Evolutionary conservation across 2,797 vertebrate species (phyloP), one percentile per base, ranked within the genome.

Genomic region (Sebastes cheni): DNA sequence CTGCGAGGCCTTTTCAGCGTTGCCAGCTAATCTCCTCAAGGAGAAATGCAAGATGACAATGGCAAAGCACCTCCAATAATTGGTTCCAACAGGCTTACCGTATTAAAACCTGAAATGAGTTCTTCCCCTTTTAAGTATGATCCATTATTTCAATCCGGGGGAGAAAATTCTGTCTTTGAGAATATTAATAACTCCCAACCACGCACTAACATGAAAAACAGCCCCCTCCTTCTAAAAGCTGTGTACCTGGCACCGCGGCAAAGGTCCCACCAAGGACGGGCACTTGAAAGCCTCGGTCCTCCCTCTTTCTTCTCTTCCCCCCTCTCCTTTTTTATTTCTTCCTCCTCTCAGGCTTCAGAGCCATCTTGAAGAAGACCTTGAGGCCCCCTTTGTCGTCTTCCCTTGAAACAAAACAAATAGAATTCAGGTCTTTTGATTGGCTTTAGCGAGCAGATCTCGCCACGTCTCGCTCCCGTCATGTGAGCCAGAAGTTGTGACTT

Each of bases 401-500:
- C 97, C 97, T 99, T 96, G 93, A 97, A 98, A 96, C 79, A 96
- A 97, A 96, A 97, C 93, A 97, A 97, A 98, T 87, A 97, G 95
- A 97, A 96, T 81, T 94, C 87, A 94, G 93, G 92, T 92, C 95
- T 95, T 96, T 96, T 96, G 95, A 96, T 96, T 95, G 95, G 93
- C 86, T 92, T 86, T 75, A 86, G 93, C 73, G 82, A 89, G 87
- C 82, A 77, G 76, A 90, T 92, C 92, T 90, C 87, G 74, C 89
- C 90, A 84, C 87, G 83, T 89, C 89, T 89, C 80, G 84, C 85
- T 86, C 72, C 83, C 91, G 77, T 88, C 91, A 83, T 86, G 84
- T 86, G 89, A 93, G 89, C 89, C 89, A 90, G 92, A 92, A 94
- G 90, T 94, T 91, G 88, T 25, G 89, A 95, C 95, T 96, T 95